Evolutionary conservation across 2,888 invertebrate species (phyloP).

Genomic region (Crioceris asparagi): DNA sequence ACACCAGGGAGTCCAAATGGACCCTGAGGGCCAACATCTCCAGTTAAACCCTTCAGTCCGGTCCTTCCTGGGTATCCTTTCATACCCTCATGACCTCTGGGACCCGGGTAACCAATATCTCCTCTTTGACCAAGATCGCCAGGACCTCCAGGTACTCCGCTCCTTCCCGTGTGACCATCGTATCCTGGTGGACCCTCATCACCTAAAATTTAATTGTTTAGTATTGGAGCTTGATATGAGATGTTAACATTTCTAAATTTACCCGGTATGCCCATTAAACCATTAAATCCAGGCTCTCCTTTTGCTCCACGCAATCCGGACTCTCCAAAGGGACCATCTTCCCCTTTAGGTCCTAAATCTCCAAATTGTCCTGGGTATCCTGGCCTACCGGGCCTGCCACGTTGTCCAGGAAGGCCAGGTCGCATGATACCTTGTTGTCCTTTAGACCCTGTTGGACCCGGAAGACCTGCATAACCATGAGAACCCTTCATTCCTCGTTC

Average conservation of each 20-base stretch:
- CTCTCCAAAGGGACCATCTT: slow-evolving; percentile 27
- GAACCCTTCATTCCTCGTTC: slow-evolving; percentile 32
- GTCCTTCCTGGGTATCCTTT: slow-evolving; percentile 24
- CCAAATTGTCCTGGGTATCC: slow-evolving; percentile 32
- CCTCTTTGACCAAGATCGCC: slow-evolving; percentile 44
- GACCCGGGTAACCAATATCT: slow-evolving; percentile 31
- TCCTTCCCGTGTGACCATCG: slow-evolving; percentile 30
- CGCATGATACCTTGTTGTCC: slow-evolving; percentile 31
- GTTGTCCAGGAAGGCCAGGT: slow-evolving; percentile 32
- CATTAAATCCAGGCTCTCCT: slow-evolving; percentile 29
- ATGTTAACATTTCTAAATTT: slow-evolving; percentile 3
- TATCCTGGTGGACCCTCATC: slow-evolving; percentile 36
- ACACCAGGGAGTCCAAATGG: slow-evolving; percentile 20
- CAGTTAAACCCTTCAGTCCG: slow-evolving; percentile 29
- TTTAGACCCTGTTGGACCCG: slow-evolving; percentile 30
- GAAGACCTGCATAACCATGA: slow-evolving; percentile 31
- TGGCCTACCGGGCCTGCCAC: slow-evolving; percentile 24
- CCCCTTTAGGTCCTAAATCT: slow-evolving; percentile 33
- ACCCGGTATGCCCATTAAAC: slow-evolving; percentile 26
- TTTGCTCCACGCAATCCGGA: slow-evolving; percentile 29
- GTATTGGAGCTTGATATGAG: not conserved
- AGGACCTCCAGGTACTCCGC: slow-evolving; percentile 39
- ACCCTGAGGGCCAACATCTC: slow-evolving; percentile 40
- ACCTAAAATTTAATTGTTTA: slow-evolving; percentile 16
- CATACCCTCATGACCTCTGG: slow-evolving; percentile 32